Evolutionary conservation across 2,888 invertebrate species (phyloP).

Genomic region (Cryptocheilus praepositus): DNA sequence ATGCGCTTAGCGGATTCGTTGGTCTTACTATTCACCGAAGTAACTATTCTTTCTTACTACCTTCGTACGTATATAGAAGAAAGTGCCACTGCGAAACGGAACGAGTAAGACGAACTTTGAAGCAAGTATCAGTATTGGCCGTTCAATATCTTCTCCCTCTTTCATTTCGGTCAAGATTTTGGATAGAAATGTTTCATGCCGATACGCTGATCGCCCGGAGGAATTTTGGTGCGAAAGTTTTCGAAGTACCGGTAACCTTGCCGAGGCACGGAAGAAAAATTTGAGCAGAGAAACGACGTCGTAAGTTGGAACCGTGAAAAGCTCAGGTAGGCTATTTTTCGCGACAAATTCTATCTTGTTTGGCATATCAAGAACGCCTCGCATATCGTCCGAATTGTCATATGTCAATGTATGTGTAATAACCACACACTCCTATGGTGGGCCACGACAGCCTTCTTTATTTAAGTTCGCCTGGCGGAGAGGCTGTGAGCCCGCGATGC

Average conservation of each 20-base stretch:
- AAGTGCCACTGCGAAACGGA: neutral
- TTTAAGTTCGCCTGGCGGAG: too few species aligned
- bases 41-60: neutral
- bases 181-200: too few species aligned
- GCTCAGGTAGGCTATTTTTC: neutral
- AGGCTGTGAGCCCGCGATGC: too few species aligned
- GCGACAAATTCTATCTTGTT: neutral
- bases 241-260: constrained; percentile 45
- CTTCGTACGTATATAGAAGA: neutral
- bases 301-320: constrained; percentile 44
- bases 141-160: too few species aligned
- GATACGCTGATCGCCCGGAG: too few species aligned
- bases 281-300: constrained; percentile 54
- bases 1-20: constrained; percentile 31
- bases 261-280: constrained; percentile 45
- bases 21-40: neutral
- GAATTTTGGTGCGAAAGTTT: constrained; percentile 45
- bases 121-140: too few species aligned
- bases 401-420: too few species aligned
- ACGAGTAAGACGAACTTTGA: neutral
- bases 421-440: too few species aligned
- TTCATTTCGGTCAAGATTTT: too few species aligned
- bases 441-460: too few species aligned
- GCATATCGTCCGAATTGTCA: neutral
- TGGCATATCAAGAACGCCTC: neutral